phyloP scores from a whole-genome alignment of 2,888 invertebrate species.

The Clepsis dumicolana region DNA sequence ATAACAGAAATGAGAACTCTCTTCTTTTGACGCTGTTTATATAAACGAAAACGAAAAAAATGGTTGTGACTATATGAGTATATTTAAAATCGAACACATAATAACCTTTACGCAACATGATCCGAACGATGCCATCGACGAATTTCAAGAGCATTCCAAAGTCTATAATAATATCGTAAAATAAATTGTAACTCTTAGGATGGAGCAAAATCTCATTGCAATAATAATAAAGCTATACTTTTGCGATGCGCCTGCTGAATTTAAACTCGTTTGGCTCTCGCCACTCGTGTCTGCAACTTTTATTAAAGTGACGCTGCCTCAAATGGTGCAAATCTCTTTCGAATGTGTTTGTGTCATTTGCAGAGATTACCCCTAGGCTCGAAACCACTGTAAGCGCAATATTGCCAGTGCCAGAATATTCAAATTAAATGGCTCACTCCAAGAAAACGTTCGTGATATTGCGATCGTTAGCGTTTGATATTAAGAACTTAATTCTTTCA shows the following conservation, averaged over 20 bases:
- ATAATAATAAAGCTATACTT: conserved; percentile 76
- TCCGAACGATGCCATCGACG: neutral
- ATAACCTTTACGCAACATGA: neutral
- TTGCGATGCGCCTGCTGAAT: conserved; percentile 70
- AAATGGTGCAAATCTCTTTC: conserved; percentile 43
- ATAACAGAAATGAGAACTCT: too few relatives aligned
- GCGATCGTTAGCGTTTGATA: neutral
- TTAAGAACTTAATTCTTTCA: neutral
- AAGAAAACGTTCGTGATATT: conserved; percentile 4
- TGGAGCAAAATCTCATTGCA: conserved; percentile 70
- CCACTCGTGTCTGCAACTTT: conserved; percentile 48
- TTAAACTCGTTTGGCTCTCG: conserved; percentile 58
- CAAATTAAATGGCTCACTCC: conserved; percentile 25
- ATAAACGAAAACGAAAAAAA: too few relatives aligned
- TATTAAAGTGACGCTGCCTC: conserved; percentile 56
- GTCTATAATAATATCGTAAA: conserved; percentile 61
- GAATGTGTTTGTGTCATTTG: conserved; percentile 41
- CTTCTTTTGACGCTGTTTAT: neutral
- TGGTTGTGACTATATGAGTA: too few relatives aligned
- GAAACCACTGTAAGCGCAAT: conserved; percentile 33
- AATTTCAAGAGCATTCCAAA: conserved; percentile 58
- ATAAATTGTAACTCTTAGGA: conserved; percentile 58
- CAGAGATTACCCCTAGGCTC: conserved; percentile 28
- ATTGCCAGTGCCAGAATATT: conserved; percentile 21
- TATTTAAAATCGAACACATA: neutral